Evolutionary conservation across 2,797 vertebrate genomes (phyloP).

Genomic region (Champsocephalus esox): DNA sequence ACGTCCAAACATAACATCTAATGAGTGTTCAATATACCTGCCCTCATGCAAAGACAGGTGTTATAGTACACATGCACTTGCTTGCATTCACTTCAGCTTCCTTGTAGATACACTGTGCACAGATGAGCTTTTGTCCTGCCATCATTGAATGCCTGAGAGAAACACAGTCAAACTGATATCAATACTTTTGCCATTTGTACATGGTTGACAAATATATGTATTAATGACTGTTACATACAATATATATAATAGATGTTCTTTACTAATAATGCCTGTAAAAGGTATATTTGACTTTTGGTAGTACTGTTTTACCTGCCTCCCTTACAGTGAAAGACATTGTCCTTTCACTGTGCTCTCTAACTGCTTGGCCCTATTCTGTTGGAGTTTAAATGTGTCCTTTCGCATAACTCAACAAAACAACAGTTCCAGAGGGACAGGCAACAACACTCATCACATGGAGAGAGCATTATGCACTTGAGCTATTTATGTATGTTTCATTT

Average conservation of each 20-base stretch:
- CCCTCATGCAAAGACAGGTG: background rate
- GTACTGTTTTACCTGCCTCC: background rate
- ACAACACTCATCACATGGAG: background rate
- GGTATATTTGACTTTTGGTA: background rate
- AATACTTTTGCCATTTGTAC: background rate
- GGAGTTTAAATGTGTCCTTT: background rate
- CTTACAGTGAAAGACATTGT: background rate
- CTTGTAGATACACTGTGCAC: background rate
- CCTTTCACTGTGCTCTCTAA: background rate
- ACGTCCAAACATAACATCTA: constrained; percentile 10
- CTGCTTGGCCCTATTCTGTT: background rate
- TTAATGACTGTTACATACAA: background rate
- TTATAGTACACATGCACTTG: background rate
- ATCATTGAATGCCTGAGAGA: background rate
- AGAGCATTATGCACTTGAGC: background rate
- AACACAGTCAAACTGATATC: background rate
- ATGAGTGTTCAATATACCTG: background rate
- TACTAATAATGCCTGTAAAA: background rate
- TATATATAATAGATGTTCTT: background rate
- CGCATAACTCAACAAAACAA: constrained; percentile 16
- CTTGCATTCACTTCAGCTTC: background rate
- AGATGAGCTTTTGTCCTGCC: background rate
- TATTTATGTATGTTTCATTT: background rate
- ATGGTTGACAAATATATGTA: background rate
- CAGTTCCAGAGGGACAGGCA: constrained; percentile 7